Evolutionary conservation across 2,888 invertebrate genomes (phyloP).

Genomic region (Lasioglossum marginatum): DNA sequence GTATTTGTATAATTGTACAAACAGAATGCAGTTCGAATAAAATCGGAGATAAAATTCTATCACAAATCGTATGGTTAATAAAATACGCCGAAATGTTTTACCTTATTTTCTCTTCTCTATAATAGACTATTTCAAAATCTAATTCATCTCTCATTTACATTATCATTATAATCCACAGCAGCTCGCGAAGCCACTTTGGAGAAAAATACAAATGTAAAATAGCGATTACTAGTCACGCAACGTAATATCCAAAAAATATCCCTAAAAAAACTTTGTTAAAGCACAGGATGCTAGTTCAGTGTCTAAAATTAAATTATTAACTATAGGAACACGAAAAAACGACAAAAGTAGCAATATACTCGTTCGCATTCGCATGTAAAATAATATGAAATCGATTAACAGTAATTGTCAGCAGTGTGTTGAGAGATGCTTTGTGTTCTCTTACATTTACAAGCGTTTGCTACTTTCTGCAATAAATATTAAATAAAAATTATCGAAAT

Average conservation of each 20-base stretch:
- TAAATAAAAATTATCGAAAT: not conserved
- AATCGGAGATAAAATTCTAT: conserved; percentile 10
- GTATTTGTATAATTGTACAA: conserved; percentile 15
- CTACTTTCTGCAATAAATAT: conserved; percentile 1
- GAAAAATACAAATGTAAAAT: conserved; percentile 31
- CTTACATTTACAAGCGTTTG: not conserved
- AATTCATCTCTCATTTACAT: not conserved
- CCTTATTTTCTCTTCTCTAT: not conserved
- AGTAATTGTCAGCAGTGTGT: conserved; percentile 8
- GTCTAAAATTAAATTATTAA: conserved; percentile 45
- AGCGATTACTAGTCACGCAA: conserved; percentile 18
- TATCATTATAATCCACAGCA: conserved; percentile 17
- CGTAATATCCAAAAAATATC: conserved; percentile 18
- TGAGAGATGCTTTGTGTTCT: not conserved
- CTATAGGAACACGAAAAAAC: conserved; percentile 60
- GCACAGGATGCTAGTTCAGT: not conserved
- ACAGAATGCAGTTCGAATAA: conserved; percentile 17
- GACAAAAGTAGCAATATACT: conserved; percentile 26
- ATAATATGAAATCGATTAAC: conserved; percentile 38
- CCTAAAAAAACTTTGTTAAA: conserved; percentile 31
- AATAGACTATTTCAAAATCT: conserved; percentile 12
- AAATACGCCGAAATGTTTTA: not conserved
- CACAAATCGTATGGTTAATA: not conserved
- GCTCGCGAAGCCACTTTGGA: conserved; percentile 7
- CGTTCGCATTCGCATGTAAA: conserved; percentile 24